phyloP scores from a whole-genome alignment of 2,113 vertebrate species.

The Nicator chloris region DNA sequence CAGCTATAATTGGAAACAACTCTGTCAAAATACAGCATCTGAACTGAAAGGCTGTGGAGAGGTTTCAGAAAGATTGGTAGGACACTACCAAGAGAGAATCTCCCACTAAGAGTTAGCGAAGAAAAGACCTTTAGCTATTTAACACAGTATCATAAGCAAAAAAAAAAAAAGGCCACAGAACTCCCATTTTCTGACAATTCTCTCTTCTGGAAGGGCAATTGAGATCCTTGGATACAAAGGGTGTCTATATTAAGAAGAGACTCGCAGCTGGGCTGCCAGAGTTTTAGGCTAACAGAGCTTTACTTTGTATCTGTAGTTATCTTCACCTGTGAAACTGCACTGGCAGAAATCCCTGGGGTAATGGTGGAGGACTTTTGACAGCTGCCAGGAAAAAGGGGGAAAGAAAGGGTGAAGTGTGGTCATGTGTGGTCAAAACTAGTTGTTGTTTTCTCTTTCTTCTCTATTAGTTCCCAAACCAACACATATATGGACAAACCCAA shows the following conservation, averaged over 20 bases:
- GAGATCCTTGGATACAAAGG: background rate
- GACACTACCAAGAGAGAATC: background rate
- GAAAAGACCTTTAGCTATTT: background rate
- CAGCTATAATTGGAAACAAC: background rate
- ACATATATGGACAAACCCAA: background rate
- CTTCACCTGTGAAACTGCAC: background rate
- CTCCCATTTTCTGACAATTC: background rate
- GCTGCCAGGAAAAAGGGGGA: background rate
- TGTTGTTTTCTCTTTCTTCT: background rate
- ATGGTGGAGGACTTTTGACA: background rate
- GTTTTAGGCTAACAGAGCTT: background rate
- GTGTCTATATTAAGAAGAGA: background rate
- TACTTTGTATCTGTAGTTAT: background rate
- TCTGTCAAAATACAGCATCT: background rate
- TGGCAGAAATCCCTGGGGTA: background rate
- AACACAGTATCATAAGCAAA: background rate
- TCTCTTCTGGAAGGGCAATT: background rate
- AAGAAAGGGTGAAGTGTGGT: background rate
- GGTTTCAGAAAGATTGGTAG: background rate
- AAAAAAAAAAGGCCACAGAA: background rate
- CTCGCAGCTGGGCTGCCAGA: background rate
- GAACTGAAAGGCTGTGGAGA: background rate
- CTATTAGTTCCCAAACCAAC: background rate
- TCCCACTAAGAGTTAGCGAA: background rate
- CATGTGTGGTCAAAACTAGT: background rate